These are phyloP conservation scores for Willisornis vidua DNA, from an alignment of 2,113 vertebrate species.

Conservation along the genomic window DNA sequence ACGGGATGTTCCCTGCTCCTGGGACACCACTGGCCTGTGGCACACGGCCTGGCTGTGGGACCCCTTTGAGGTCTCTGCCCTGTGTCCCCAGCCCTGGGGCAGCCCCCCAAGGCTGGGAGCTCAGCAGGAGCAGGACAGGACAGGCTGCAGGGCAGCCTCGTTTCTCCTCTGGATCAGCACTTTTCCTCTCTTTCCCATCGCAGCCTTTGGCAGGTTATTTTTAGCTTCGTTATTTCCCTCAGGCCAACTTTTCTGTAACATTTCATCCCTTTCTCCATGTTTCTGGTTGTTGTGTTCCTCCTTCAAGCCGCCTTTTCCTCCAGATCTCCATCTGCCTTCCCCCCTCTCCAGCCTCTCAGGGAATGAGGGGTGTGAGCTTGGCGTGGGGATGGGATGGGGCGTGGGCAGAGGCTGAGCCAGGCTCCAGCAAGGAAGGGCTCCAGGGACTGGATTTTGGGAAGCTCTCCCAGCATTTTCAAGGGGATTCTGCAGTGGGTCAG, in stretches of 20 bases:
- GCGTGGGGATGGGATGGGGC: background rate
- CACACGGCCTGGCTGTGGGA: too few relatives aligned
- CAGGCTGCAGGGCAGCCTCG: background rate
- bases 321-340: slow-evolving; percentile 17
- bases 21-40: fast-evolving
- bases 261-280: slow-evolving; percentile 27
- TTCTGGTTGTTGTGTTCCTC: slow-evolving; percentile 39
- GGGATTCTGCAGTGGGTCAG: background rate
- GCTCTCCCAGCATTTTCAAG: background rate
- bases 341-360: background rate
- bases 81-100: background rate
- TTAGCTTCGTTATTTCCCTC: slow-evolving; percentile 55
- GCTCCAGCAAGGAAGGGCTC: background rate
- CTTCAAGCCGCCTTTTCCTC: slow-evolving; percentile 1
- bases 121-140: background rate
- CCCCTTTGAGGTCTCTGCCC: fast-evolving
- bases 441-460: background rate
- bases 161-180: background rate
- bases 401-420: background rate
- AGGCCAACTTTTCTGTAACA: slow-evolving; percentile 56
- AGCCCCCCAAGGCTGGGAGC: background rate
- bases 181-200: background rate
- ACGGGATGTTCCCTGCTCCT: background rate
- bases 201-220: slow-evolving; percentile 28
- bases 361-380: background rate